Percentiles rank a stretch among this genome's conserved stretches.
These are phyloP conservation scores for Ceratina calcarata DNA, from an alignment of 1,140 invertebrate species.

Conservation along the genomic window DNA sequence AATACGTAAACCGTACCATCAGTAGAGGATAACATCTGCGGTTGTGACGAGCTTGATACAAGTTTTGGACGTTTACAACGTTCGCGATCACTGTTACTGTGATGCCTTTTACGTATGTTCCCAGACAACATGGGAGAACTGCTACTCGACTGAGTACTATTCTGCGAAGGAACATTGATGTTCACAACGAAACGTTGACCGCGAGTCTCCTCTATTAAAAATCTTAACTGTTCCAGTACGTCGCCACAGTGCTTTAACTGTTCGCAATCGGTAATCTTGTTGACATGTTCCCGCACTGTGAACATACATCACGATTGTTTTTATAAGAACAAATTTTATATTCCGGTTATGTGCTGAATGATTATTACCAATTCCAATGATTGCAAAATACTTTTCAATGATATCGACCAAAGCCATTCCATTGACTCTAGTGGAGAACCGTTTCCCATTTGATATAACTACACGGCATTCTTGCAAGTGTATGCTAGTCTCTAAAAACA, in stretches of 20 bases:
- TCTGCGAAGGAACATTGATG: slow-evolving; percentile 75
- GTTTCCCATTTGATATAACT: slow-evolving; percentile 70
- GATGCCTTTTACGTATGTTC: slow-evolving; percentile 70
- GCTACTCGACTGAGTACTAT: slow-evolving; percentile 61
- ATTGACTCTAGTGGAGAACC: slow-evolving; percentile 75
- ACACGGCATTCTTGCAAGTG: slow-evolving; percentile 78
- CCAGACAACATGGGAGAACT: slow-evolving; percentile 71
- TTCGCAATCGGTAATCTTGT: slow-evolving; percentile 68
- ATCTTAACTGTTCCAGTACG: slow-evolving; percentile 74
- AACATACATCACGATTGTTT: background rate
- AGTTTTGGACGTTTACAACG: slow-evolving; percentile 64
- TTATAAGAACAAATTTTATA: background rate
- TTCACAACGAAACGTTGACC: slow-evolving; percentile 78
- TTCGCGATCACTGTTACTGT: slow-evolving; percentile 71
- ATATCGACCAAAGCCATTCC: slow-evolving; percentile 75
- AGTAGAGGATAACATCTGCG: slow-evolving; percentile 18
- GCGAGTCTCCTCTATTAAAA: slow-evolving; percentile 73
- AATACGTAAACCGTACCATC: slow-evolving; percentile 51
- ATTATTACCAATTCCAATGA: slow-evolving; percentile 69
- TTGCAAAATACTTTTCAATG: slow-evolving; percentile 76
- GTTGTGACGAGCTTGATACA: slow-evolving; percentile 52
- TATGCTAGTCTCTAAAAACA: slow-evolving; percentile 76
- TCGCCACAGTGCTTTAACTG: slow-evolving; percentile 70
- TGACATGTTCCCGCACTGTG: slow-evolving; percentile 75
- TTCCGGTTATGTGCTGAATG: background rate